phyloP scores from a whole-genome alignment of 2,113 vertebrate genomes.

The Rhynchomys soricoides region DNA sequence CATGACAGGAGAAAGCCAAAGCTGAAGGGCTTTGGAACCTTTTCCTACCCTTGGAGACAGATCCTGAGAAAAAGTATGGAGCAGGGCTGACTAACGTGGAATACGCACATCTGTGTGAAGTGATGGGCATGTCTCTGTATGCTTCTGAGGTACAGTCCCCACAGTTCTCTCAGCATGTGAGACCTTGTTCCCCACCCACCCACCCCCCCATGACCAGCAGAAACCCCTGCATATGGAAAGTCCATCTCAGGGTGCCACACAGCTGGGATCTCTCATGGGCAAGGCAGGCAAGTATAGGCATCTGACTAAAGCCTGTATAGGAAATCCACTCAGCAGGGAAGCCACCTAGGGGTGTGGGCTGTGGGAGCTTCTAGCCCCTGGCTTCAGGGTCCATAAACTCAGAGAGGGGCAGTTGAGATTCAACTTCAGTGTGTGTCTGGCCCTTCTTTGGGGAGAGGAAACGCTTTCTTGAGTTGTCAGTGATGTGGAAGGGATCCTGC shows the following conservation, averaged over 20 bases:
- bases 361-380: not conserved
- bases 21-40: slow-evolving; percentile 85
- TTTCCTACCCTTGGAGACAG: slow-evolving; percentile 82
- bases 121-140: slow-evolving; percentile 83
- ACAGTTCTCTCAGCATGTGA: accelerated
- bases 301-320: not conserved
- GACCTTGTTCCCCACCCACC: too few species aligned
- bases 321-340: not conserved
- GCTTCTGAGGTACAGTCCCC: slow-evolving; percentile 82
- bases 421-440: not conserved
- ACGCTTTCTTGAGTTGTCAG: not conserved
- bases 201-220: too few species aligned
- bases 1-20: slow-evolving; percentile 82
- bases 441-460: not conserved
- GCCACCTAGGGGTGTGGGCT: not conserved
- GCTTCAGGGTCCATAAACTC: not conserved
- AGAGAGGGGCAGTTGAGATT: not conserved
- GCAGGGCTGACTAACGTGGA: slow-evolving; percentile 83
- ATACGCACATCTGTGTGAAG: slow-evolving; percentile 83
- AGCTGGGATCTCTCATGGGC: not conserved
- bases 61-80: slow-evolving; percentile 81
- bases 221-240: not conserved
- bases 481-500: not conserved
- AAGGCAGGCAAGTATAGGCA: not conserved
- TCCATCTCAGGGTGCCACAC: not conserved